Base-by-base conservation (phyloP, 2,888 invertebrate genomes). In the Cecidostiba fungosa region DNA sequence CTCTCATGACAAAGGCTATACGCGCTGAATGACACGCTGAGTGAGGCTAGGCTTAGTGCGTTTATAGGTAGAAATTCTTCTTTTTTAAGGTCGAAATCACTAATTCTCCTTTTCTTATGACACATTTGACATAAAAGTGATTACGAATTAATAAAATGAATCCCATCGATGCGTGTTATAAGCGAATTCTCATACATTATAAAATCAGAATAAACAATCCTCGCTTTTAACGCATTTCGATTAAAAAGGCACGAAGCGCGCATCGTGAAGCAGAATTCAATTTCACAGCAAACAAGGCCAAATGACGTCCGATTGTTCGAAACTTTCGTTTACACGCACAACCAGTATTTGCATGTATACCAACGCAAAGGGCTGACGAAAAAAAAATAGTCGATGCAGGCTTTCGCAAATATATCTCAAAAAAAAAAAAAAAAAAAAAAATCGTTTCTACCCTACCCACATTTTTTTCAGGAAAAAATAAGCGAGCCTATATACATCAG, bases 1-100 rank as follows among this genome's bases (percentile, higher is more conserved):
- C 77, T 62, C 70, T 39, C n/a, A n/a, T n/a, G 23, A 26, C 62
- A 14, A 78, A 43, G 59, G 47, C 73, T 32, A 62, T 1, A 47
- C 26, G n/a, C 23, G 36, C n/a, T 14, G 73, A 14, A n/a, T 43
- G 43, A 43, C 43, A 4, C 19, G 29, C 16, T 4, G 19, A 19
- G 26, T 26, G 0, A 3, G 32, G 16, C 26, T 26, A 29, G 19
- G 26, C 16, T 29, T 26, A 14, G 66, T 29, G 29, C 66, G 16
- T 8, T 16, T 8, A n/a, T 10, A n/a, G n/a, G 8, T 10, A n/a
- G 8, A 3, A n/a, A 69, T 12, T 29, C 29, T 70, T 19, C 36
- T 70, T 26, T 43, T 43, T 12, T 12, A 23, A 19, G 19, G 23
- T 23, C 43, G 12, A 12, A 59, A 23, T 4, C 10, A 2, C 3